Conservation (phyloP, 2,888 invertebrate genomes). For the Drymonia ruficornis region DNA sequence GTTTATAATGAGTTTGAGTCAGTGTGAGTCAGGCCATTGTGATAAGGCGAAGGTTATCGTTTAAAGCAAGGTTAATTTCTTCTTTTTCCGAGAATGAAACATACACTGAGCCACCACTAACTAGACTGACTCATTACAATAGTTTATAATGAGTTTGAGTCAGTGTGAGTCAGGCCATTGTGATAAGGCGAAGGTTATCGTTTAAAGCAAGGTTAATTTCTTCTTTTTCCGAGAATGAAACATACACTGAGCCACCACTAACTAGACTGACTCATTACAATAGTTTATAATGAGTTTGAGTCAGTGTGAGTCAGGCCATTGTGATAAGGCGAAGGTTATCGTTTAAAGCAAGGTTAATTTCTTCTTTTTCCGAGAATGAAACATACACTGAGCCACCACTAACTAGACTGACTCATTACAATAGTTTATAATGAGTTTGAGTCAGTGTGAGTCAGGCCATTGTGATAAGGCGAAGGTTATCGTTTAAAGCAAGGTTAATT, state of each 20-base stretch:
- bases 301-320: neutral
- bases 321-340: no score
- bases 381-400: neutral
- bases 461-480: no score
- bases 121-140: neutral
- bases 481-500: no score
- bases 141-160: neutral
- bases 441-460: neutral
- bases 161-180: neutral
- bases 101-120: neutral
- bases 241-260: neutral
- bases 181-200: no score
- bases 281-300: neutral
- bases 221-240: neutral
- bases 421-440: neutral
- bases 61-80: no score
- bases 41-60: no score
- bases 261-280: neutral
- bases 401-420: neutral
- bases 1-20: neutral
- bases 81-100: neutral
- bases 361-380: conserved; percentile 1
- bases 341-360: no score
- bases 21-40: neutral
- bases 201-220: no score